Evolutionary conservation across 23 tunicate species (phyloP).

Genomic region (Styela plicata): DNA sequence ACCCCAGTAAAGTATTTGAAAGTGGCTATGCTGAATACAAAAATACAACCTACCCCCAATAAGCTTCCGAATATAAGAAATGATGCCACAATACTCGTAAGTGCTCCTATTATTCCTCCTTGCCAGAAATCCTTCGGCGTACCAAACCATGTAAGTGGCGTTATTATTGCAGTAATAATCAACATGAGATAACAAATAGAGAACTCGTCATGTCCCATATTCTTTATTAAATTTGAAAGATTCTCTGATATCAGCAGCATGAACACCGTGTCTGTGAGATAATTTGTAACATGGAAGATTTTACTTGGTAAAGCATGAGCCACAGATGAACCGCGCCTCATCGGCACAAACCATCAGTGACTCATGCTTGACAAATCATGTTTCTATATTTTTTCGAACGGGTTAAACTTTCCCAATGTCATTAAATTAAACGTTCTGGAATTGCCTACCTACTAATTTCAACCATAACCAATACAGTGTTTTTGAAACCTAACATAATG

Average conservation of each 20-base stretch:
- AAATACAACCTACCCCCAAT: conserved; percentile 43
- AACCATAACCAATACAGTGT: not conserved
- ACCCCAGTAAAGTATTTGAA: no score
- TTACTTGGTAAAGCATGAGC: no score
- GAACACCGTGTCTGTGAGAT: conserved; percentile 66
- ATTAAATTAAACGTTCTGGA: no score
- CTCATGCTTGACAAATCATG: no score
- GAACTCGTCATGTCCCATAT: conserved; percentile 35
- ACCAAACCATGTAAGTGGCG: conserved; percentile 81
- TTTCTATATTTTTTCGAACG: no score
- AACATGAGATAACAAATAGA: conserved; percentile 65
- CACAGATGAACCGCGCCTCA: no score
- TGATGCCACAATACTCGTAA: conserved; percentile 66
- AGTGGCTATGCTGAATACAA: no score
- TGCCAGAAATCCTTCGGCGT: conserved; percentile 97
- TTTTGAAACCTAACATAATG: not conserved
- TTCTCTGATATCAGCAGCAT: conserved; percentile 74
- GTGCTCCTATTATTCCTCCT: conserved; percentile 73
- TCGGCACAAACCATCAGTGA: no score
- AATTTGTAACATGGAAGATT: no score
- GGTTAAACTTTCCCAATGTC: no score
- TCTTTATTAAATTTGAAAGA: conserved; percentile 49
- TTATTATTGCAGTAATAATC: conserved; percentile 48
- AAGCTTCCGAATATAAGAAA: conserved; percentile 52
- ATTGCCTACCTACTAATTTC: no score